Evolutionary conservation across 2,888 invertebrate species (phyloP).

Genomic region (Alloscopus bannaensis): DNA sequence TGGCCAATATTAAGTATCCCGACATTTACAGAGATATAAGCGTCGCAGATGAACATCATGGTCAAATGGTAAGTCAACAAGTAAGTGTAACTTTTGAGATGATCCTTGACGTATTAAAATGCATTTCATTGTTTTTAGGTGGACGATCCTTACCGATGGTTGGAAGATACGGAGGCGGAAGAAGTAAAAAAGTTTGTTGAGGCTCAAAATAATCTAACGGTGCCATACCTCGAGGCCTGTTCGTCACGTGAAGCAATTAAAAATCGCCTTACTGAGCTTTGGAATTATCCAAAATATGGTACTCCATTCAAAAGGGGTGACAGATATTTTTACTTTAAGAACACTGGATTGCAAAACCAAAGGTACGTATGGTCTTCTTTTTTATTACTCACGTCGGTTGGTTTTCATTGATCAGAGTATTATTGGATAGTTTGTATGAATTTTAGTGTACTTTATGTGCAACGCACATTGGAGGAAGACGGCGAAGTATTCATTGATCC

Average conservation of each 20-base stretch:
- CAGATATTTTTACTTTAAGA: conserved; percentile 93
- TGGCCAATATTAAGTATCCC: conserved; percentile 80
- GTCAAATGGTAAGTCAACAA: conserved; percentile 83
- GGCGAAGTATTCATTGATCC: conserved; percentile 94
- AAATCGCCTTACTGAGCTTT: conserved; percentile 88
- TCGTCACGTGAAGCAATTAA: conserved; percentile 84
- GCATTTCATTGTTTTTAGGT: too few species aligned
- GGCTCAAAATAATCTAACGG: conserved; percentile 91
- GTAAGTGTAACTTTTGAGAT: too few species aligned
- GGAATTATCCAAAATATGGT: conserved; percentile 98
- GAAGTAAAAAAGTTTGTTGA: conserved; percentile 95
- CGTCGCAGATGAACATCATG: conserved; percentile 88
- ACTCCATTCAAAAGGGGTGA: conserved; percentile 89
- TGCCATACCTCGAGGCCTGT: conserved; percentile 88
- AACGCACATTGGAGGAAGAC: conserved; percentile 86
- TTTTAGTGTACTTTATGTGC: conserved; percentile 90
- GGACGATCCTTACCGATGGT: conserved; percentile 94
- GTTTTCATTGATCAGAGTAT: neutral
- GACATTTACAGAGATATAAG: conserved; percentile 85
- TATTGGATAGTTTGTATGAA: neutral
- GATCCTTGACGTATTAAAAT: neutral
- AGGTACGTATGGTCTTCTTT: conserved; percentile 78
- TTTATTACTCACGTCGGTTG: conserved; percentile 76
- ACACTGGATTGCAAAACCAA: conserved; percentile 97
- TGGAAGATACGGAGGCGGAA: conserved; percentile 95